phyloP scores from a whole-genome alignment of 2,888 invertebrate genomes.

The Acronicta leporina region DNA sequence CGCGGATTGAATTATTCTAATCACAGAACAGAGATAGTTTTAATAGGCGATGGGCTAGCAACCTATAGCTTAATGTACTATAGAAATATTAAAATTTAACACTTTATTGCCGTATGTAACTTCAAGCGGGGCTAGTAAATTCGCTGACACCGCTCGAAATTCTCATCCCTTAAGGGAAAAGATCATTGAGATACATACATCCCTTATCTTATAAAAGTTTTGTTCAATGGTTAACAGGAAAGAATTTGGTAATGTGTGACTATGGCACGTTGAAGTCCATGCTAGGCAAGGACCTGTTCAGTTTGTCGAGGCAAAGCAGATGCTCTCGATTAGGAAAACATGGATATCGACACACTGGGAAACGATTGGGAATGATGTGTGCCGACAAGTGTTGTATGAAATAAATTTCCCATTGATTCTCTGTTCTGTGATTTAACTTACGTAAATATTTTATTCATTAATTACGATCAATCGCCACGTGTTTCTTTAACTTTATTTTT shows the following conservation, averaged over 20 bases:
- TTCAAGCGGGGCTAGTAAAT: constrained; percentile 23
- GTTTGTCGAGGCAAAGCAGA: constrained; percentile 18
- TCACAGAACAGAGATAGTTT: constrained; percentile 71
- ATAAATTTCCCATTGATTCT: constrained; percentile 53
- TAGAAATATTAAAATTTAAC: constrained; percentile 39
- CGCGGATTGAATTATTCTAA: constrained; percentile 76
- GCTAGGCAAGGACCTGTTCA: background rate
- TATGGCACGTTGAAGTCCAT: constrained; percentile 34
- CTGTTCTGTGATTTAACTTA: constrained; percentile 78
- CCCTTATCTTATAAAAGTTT: constrained; percentile 49
- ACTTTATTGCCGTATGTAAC: constrained; percentile 54
- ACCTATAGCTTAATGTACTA: constrained; percentile 54
- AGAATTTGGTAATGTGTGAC: constrained; percentile 32
- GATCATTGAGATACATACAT: constrained; percentile 49
- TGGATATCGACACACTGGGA: constrained; percentile 45
- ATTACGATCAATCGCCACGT: constrained; percentile 84
- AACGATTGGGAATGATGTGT: constrained; percentile 40
- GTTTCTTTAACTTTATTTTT: constrained; percentile 77
- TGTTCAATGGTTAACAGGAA: constrained; percentile 46
- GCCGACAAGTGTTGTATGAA: constrained; percentile 34
- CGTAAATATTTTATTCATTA: constrained; percentile 75
- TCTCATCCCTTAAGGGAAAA: constrained; percentile 30
- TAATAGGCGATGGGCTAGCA: constrained; percentile 41
- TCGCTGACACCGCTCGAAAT: constrained; percentile 33
- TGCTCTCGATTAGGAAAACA: constrained; percentile 33